Conservation (phyloP, 2,113 vertebrate genomes). For the Oncorhynchus mykiss region DNA sequence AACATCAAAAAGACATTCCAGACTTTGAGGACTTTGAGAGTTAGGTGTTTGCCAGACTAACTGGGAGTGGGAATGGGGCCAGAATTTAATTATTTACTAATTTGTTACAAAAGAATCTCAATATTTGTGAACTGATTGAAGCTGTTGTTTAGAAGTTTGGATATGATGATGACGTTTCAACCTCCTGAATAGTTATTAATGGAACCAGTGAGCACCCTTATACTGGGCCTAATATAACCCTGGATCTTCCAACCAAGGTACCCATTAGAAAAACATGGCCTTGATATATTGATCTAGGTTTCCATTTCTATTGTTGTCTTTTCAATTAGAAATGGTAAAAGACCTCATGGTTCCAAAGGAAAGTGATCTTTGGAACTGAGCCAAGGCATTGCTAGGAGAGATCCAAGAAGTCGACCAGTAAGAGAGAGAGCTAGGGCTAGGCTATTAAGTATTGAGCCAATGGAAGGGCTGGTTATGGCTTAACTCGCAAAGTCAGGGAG, state of each 20-base stretch:
- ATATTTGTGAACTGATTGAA: neutral
- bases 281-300: neutral
- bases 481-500: slow-evolving; percentile 5
- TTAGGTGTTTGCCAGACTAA: neutral
- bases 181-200: neutral
- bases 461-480: slow-evolving; percentile 29
- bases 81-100: neutral
- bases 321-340: neutral
- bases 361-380: slow-evolving; percentile 29
- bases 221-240: neutral
- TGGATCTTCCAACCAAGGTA: neutral
- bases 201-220: too few relatives aligned
- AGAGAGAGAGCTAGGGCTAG: slow-evolving; percentile 16
- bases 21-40: too few relatives aligned
- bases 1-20: too few relatives aligned
- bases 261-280: neutral
- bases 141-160: neutral
- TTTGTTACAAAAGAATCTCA: neutral
- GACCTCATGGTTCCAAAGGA: slow-evolving; percentile 12
- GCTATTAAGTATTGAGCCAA: slow-evolving; percentile 73
- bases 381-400: slow-evolving; percentile 52
- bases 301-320: neutral
- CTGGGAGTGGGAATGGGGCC: neutral
- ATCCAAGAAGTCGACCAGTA: slow-evolving; percentile 7
- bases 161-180: neutral